These are phyloP conservation scores for Empidonax alnorum DNA, from an alignment of 2,113 vertebrate genomes.

Conservation along the genomic window DNA sequence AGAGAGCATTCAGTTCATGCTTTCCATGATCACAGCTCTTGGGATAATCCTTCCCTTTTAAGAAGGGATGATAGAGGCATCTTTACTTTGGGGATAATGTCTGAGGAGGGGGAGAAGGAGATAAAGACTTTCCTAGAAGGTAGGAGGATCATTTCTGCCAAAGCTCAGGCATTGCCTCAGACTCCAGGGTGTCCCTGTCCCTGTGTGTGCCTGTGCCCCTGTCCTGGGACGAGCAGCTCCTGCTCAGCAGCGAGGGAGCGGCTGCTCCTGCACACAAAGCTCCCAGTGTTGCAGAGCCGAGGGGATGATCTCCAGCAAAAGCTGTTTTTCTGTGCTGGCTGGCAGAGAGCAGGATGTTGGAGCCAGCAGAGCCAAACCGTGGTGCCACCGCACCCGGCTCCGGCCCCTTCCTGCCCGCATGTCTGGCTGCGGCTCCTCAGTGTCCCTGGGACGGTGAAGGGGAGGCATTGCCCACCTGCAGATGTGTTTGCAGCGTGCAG, in stretches of 20 bases:
- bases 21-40: background rate
- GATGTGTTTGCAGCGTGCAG: accelerated
- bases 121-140: background rate
- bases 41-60: background rate
- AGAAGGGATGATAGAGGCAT: background rate
- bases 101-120: background rate
- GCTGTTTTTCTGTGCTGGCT: background rate
- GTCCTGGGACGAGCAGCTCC: background rate
- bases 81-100: background rate
- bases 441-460: background rate
- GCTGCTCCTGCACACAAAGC: conserved; percentile 9
- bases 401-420: background rate
- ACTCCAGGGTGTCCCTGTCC: background rate
- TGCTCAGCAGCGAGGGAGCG: background rate
- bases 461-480: accelerated
- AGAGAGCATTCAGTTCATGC: accelerated
- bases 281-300: background rate
- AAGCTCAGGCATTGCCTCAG: background rate
- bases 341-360: background rate
- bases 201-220: background rate
- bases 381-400: background rate
- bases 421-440: background rate
- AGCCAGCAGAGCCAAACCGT: background rate
- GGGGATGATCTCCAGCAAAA: background rate
- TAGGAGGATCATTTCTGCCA: background rate